Evolutionary conservation across 2,888 invertebrate genomes (phyloP).

Genomic region (Taenaris catops): DNA sequence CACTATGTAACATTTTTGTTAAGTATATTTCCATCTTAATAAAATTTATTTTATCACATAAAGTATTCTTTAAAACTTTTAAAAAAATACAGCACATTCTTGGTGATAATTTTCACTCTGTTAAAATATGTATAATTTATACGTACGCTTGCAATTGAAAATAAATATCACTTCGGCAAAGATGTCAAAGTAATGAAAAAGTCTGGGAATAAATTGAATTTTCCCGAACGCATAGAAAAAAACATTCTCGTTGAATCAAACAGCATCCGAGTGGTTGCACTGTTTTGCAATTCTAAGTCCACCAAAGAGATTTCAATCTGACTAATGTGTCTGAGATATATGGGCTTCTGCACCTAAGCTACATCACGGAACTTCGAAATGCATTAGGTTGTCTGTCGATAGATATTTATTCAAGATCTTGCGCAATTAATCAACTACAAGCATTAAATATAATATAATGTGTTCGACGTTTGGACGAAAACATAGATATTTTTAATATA

Average conservation of each 20-base stretch:
- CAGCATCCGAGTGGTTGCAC: slow-evolving; percentile 56
- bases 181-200: slow-evolving; percentile 14
- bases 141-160: no score
- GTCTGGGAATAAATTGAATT: slow-evolving; percentile 25
- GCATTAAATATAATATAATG: no score
- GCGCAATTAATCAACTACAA: slow-evolving; percentile 1
- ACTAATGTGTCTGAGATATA: slow-evolving; percentile 61
- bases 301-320: slow-evolving; percentile 68
- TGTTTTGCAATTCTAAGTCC: slow-evolving; percentile 73
- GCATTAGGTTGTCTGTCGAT: slow-evolving; percentile 18
- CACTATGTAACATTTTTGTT: no score
- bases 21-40: no score
- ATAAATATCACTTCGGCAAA: no score
- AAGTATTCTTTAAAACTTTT: no score
- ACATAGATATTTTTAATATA: no score
- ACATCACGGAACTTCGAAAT: slow-evolving; percentile 20
- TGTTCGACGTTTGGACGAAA: no score
- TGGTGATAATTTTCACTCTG: no score
- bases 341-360: slow-evolving; percentile 18
- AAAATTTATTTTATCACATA: no score
- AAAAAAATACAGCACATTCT: no score
- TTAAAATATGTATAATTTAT: no score
- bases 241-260: slow-evolving; percentile 52
- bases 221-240: slow-evolving; percentile 20
- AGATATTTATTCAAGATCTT: slow-evolving; percentile 14